Base-by-base conservation (phyloP, 2,113 vertebrate species). In the Stercorarius parasiticus region DNA sequence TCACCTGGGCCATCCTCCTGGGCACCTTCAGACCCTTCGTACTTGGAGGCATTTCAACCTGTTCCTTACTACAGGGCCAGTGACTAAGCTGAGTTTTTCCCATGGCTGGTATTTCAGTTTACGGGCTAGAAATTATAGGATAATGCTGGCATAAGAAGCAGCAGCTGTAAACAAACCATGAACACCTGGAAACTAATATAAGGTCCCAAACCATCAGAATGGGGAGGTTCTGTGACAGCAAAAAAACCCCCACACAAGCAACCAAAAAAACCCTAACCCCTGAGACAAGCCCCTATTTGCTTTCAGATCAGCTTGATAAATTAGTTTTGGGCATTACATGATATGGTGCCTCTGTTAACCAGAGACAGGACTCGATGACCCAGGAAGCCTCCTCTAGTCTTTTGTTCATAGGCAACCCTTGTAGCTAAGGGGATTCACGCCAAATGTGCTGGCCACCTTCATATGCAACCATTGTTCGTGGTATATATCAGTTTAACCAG, bases 261-360 rank as follows among this genome's bases (percentile, higher is more conserved):
- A 58, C 13, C 5, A 50, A 8, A n/a, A 67, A 56, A 38, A 0
- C 7, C 5, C 3, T 23, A 45, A 73, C 1, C 3, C 3, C 25
- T n/a, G 4, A 64, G 67, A 40, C 25, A 88, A 74, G 38, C 13
- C 10, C 13, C 43, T 53, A 14, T 19, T 95, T 72, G 7, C 49
- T 90, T 80, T 52, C 53, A 77, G 49, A 36, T 53, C 23, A 62
- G 29, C 36, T 56, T 42, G 45, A n/a, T 34, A 58, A 70, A 49
- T 36, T 26, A 38, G 11, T 74, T 77, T 29, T 38, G 62, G 67
- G 9, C 7, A 21, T 71, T 70, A 62, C 5, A 3, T 5, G 2
- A 26, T 29, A 6, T 4, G 20, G 19, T 53, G 10, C 11, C 72
- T 62, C 6, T 15, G 18, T 42, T 36, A 86, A 52, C 8, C 43